These are phyloP conservation scores for Steatornis caripensis DNA, from an alignment of 2,113 vertebrate genomes.

Conservation along the genomic window DNA sequence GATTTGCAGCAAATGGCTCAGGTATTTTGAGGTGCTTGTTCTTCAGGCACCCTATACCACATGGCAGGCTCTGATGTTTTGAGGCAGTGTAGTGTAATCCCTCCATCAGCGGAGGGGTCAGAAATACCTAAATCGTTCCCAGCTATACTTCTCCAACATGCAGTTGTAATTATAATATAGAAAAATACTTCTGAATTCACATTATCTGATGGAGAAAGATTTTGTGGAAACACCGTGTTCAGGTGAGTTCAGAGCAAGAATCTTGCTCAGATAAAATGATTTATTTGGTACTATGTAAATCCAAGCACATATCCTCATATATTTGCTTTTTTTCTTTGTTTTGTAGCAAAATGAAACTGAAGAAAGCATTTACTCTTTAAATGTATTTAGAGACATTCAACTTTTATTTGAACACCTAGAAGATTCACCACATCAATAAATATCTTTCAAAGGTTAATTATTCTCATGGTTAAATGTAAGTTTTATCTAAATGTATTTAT, in stretches of 20 bases:
- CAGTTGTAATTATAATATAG: neutral
- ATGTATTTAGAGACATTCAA: neutral
- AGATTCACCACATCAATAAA: neutral
- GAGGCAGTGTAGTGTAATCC: neutral
- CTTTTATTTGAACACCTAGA: neutral
- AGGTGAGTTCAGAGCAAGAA: neutral
- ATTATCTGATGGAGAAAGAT: neutral
- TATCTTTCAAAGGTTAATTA: neutral
- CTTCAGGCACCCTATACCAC: neutral
- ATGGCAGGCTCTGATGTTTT: neutral
- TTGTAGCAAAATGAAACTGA: neutral
- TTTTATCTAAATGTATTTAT: neutral
- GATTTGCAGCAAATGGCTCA: neutral
- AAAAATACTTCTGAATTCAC: neutral
- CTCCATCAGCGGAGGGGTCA: neutral
- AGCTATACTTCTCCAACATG: neutral
- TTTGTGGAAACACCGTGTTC: neutral
- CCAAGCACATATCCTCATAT: neutral
- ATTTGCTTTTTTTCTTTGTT: neutral
- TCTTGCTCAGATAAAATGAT: neutral
- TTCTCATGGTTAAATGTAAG: neutral
- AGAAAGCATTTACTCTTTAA: neutral
- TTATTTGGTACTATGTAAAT: neutral
- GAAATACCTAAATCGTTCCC: neutral
- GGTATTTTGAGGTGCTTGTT: neutral